Conservation (phyloP, 92 coral and sea anemone species). For the Siderastrea radians region DNA sequence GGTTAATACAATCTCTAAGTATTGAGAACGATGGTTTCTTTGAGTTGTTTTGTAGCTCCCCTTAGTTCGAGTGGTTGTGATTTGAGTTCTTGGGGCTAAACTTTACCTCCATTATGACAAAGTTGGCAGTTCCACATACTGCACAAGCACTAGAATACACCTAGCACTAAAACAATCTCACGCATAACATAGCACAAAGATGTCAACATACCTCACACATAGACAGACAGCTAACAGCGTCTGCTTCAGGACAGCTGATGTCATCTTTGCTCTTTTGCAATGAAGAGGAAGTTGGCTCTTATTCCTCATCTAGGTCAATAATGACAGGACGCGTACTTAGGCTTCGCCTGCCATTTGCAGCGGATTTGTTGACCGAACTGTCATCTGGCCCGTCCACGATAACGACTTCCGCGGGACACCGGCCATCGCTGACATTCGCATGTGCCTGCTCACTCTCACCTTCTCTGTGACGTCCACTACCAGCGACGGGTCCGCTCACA, state of each 20-base stretch:
- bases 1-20: no score
- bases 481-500: no score
- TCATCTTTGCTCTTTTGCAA: conserved; percentile 7
- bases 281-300: not conserved
- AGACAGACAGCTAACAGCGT: conserved; percentile 2
- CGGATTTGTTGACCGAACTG: conserved; percentile 20
- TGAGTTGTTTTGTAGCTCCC: no score
- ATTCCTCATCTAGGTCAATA: not conserved
- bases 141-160: no score
- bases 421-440: no score
- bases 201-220: conserved; percentile 4
- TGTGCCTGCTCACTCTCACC: no score
- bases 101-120: no score
- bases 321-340: not conserved
- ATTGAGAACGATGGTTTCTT: no score
- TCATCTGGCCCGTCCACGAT: conserved; percentile 25
- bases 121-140: no score
- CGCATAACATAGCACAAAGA: not conserved
- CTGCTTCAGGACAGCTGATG: conserved; percentile 5
- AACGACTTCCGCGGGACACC: not conserved
- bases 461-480: no score
- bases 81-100: no score
- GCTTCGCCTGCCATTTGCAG: conserved; percentile 20
- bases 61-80: no score
- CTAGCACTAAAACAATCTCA: not conserved